A percentile compares a stretch with the other conserved stretches of the same genome.
Evolutionary conservation across 2,797 vertebrate genomes (phyloP).

Genomic region (Gallinago nigripennis): DNA sequence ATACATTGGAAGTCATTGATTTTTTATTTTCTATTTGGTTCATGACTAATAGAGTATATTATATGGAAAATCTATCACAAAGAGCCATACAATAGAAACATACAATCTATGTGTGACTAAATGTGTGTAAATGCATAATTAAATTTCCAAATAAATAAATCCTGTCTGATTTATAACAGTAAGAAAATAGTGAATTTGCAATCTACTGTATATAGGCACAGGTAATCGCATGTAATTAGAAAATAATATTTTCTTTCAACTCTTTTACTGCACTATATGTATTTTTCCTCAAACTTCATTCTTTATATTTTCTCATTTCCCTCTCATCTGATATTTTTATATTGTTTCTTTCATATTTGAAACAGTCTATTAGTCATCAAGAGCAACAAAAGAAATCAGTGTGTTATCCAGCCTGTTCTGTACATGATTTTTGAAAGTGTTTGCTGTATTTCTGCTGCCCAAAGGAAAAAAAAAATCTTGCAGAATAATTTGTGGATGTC

Average conservation of each 20-base stretch:
- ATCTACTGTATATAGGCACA: not conserved
- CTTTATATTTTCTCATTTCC: conserved; percentile 5
- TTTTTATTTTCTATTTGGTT: conserved; percentile 46
- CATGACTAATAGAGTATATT: conserved; percentile 28
- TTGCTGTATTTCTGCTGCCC: not conserved
- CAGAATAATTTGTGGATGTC: not conserved
- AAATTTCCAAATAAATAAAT: conserved; percentile 5
- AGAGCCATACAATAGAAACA: not conserved
- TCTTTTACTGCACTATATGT: not conserved
- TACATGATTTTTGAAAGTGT: not conserved
- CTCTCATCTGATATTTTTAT: not conserved
- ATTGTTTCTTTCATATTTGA: not conserved
- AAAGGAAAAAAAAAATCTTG: not conserved
- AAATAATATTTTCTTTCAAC: conserved; percentile 1
- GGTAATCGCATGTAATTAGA: not conserved
- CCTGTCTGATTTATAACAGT: not conserved
- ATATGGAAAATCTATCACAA: conserved; percentile 21
- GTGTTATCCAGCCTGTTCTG: not conserved
- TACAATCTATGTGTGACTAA: not conserved
- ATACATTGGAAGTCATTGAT: conserved; percentile 26
- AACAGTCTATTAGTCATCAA: not conserved
- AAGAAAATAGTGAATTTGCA: not conserved
- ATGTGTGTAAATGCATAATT: conserved; percentile 11
- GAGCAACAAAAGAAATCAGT: not conserved
- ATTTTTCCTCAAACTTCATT: not conserved